Percentiles rank a stretch among this genome's conserved stretches.
phyloP scores from a whole-genome alignment of 2,113 vertebrate species.

The Chloebia gouldiae region DNA sequence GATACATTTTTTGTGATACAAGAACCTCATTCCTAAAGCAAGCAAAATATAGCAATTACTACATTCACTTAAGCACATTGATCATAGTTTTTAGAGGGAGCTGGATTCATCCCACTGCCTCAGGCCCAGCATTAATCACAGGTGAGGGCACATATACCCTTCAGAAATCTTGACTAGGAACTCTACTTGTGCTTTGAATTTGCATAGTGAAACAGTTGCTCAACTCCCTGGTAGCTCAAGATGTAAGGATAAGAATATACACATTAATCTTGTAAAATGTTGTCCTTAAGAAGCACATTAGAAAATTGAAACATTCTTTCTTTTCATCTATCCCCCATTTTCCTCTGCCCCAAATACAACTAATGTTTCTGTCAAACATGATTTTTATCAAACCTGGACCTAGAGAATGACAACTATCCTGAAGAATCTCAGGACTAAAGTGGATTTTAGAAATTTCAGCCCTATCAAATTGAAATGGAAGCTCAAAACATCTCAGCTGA shows the following conservation, averaged over 20 bases:
- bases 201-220: background rate
- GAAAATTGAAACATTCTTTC: background rate
- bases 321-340: accelerated
- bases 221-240: background rate
- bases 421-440: background rate
- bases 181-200: background rate
- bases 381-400: background rate
- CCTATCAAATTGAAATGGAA: background rate
- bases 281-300: background rate
- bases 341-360: background rate
- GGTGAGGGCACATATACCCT: background rate
- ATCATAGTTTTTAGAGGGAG: background rate
- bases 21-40: background rate
- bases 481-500: background rate
- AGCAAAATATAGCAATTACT: background rate
- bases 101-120: background rate
- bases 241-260: background rate
- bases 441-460: background rate
- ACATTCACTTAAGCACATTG: background rate
- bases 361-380: background rate
- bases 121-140: background rate
- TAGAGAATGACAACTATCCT: background rate
- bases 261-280: background rate
- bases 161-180: background rate
- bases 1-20: background rate